Evolutionary conservation across 2,888 invertebrate genomes (phyloP).

Genomic region (Capitulum mitella): DNA sequence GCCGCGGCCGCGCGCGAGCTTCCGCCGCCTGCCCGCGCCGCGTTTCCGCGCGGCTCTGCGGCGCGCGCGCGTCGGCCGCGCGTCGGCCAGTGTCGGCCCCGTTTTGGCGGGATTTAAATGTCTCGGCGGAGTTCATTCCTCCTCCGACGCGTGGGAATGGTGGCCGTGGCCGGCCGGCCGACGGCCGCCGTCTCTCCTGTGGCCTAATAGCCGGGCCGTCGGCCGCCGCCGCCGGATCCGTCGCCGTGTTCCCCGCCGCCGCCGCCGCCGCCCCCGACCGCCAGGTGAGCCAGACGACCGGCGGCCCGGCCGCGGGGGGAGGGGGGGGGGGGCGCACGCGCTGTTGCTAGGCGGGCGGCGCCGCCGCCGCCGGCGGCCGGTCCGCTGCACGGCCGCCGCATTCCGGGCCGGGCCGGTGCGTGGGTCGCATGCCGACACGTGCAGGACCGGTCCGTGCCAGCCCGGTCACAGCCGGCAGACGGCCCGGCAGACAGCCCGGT

Average conservation of each 20-base stretch:
- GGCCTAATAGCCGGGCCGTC: neutral
- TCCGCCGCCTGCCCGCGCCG: neutral
- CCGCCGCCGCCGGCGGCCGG: too few relatives aligned
- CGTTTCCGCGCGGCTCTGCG: neutral
- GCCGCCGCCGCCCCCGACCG: neutral
- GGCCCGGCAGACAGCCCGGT: too few relatives aligned
- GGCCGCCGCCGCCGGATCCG: neutral
- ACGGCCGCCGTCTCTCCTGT: neutral
- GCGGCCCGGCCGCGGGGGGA: neutral
- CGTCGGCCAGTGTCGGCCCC: neutral
- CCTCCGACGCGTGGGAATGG: neutral
- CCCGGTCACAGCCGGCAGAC: too few relatives aligned
- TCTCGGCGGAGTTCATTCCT: neutral
- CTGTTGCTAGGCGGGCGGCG: conserved; percentile 4
- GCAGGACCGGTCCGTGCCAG: too few relatives aligned
- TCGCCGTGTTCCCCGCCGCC: neutral
- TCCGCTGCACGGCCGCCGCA: too few relatives aligned
- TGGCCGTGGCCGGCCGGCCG: neutral
- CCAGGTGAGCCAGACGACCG: neutral
- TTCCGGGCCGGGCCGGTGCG: too few relatives aligned
- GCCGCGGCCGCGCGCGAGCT: neutral
- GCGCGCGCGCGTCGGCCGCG: neutral
- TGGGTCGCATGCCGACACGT: too few relatives aligned
- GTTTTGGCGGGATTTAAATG: neutral
- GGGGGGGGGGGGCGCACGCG: neutral